Evolutionary conservation across 2,888 invertebrate genomes (phyloP), one percentile per base, ranked within the genome.

Genomic region (Drosophila acutilabella): DNA sequence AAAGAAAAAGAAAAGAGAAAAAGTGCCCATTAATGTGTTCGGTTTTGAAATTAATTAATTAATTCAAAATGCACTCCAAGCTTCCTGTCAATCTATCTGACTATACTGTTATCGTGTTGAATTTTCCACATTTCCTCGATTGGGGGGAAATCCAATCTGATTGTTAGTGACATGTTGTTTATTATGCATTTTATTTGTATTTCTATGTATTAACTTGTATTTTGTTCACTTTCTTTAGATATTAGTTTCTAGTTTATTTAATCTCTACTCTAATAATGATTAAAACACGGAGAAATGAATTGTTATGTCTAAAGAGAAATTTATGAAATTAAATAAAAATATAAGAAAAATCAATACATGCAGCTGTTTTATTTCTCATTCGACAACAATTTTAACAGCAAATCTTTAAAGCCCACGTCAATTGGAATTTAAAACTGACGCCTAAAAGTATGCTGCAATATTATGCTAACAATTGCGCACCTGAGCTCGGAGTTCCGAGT

Each of bases 171-270:
- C 90, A 88, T 89, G 89, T 91, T 91, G 90, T 90, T 91, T 85
- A 90, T 90, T 89, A 88, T 90, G 88, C 86, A 86, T 84, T 80
- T 79, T 38, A 38, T 47, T 57, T 82, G 70, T 74, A 75, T 77
- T 78, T 81, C 73, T 78, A 75, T 77, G 87, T 87, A 80, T 82
- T 78, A 81, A 74, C 79, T 80, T 74, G 67, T 76, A 80, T 73
- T 88, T 86, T 74, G 69, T 79, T 88, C 73, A 72, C 68, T 89
- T 71, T 84, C 84, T 71, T 75, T 86, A 79, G 83, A 78, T 80
- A 77, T 75, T 88, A 90, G 91, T 83, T 81, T 61, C 77, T 91
- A 90, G 91, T 86, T 89, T 90, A 90, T 90, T 89, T 90, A 90
- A 90, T 89, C 72, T 88, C 64, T 89, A 88, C 78, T 78, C 80